Conservation (phyloP, 2,888 invertebrate genomes). For the Cybosia mesomella region DNA sequence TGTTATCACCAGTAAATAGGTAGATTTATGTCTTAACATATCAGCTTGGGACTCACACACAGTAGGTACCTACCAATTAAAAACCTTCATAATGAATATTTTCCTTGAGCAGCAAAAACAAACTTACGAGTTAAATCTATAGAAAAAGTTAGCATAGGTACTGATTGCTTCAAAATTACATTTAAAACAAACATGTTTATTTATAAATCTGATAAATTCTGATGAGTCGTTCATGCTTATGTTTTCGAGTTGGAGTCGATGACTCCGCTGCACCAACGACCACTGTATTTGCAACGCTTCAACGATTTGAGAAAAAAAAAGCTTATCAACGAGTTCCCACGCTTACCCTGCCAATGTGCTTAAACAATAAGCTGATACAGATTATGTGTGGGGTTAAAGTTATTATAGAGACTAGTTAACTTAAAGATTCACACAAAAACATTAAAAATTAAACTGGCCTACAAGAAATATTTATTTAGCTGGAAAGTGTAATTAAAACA, state of each 20-base stretch:
- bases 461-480: not conserved
- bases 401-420: conserved; percentile 21
- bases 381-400: conserved; percentile 34
- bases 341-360: conserved; percentile 52
- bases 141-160: too few relatives aligned
- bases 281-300: conserved; percentile 74
- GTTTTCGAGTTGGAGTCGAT: conserved; percentile 58
- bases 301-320: conserved; percentile 65
- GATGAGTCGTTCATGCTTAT: conserved; percentile 41
- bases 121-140: too few relatives aligned
- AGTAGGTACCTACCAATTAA: not conserved
- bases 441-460: not conserved
- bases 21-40: not conserved
- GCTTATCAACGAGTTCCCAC: conserved; percentile 69
- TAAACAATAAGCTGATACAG: conserved; percentile 37
- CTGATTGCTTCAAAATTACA: too few relatives aligned
- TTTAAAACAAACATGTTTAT: conserved; percentile 28
- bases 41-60: not conserved
- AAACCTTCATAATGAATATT: not conserved
- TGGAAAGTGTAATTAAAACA: conserved; percentile 19
- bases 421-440: conserved; percentile 16
- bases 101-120: conserved; percentile 14
- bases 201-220: conserved; percentile 29
- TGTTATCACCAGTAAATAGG: not conserved
- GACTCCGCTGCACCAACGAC: conserved; percentile 65